These are phyloP conservation scores for Syrrhaptes paradoxus DNA, from an alignment of 2,113 vertebrate species.

Conservation along the genomic window DNA sequence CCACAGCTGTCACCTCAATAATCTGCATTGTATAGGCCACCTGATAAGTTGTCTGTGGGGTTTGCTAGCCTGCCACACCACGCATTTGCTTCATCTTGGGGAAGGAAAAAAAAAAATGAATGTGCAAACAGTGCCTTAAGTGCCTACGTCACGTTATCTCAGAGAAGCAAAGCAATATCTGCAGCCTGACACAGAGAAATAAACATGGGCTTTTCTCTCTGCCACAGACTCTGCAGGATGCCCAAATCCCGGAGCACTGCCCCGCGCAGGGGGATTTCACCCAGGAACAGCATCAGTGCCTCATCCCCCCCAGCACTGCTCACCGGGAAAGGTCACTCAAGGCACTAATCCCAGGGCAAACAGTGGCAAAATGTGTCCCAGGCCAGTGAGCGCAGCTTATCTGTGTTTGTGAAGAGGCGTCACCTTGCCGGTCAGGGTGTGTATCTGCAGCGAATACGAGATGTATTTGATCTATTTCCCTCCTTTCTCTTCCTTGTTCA, in stretches of 20 bases:
- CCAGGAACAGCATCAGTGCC: rapidly evolving
- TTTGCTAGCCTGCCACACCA: neutral
- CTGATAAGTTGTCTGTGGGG: neutral
- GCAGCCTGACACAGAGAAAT: neutral
- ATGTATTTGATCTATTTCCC: neutral
- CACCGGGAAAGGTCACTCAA: neutral
- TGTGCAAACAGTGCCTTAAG: neutral
- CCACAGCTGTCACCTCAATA: neutral
- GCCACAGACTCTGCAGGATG: neutral
- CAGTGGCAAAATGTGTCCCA: neutral
- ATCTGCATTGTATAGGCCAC: neutral
- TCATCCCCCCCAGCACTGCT: neutral
- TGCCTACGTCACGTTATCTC: neutral
- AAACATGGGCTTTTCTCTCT: neutral
- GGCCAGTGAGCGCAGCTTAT: neutral
- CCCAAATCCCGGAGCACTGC: neutral
- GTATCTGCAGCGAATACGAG: neutral
- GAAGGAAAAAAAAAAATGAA: neutral
- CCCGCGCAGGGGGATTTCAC: neutral
- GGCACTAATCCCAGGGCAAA: neutral
- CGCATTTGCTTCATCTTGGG: neutral
- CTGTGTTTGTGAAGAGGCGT: neutral
- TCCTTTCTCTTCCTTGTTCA: neutral
- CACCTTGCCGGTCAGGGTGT: neutral
- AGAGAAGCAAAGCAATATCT: neutral